Evolutionary conservation across 2,888 invertebrate species (phyloP), one percentile per base, ranked within the genome.

Genomic region (Chouioia cunea): DNA sequence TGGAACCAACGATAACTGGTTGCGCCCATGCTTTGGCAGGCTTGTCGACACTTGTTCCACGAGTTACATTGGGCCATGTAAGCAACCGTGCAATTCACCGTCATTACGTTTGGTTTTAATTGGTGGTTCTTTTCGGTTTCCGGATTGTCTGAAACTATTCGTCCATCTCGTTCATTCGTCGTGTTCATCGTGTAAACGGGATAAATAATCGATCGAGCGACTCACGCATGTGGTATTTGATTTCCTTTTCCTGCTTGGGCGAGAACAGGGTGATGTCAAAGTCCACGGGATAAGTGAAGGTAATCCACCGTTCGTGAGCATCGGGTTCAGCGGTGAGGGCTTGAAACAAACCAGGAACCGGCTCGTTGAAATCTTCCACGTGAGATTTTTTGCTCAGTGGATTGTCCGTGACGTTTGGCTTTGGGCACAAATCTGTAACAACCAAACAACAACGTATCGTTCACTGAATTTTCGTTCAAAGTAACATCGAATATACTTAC

Each of bases 1-100:
- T 96, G 95, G 86, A 97, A 97, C 96, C 97, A 97, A 79, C 97
- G 91, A 87, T 89, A 96, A 80, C 92, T 92, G 60, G 92, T 90
- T 0, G 95, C 91, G 46, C 95, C 95, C 92, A 95, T 94, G 14
- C 93, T 92, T 76, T 89, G 88, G 82, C 97, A 97, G 23, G 92
- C 91, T 59, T 90, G 90, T 77, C 91, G 91, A 83, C 97, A 97
- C 84, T 96, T 96, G 84, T 92, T 92, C 88, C 93, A 91, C 1
- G 96, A 93, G 89, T 93, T 93, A 84, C 97, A 97, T 81, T 95
- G 92, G 44, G 93, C 91, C 91, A 96, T 91, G 86, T 93, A 97
- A 0, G 95, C 94, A 8, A 97, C 96, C 0, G 96, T 96, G 85
- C 97, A 97, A 87, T 97, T 97, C 12, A 93, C 88, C 1, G 92